Evolutionary conservation across 2,888 invertebrate genomes (phyloP).

Genomic region (Zhengitettix transpicula): DNA sequence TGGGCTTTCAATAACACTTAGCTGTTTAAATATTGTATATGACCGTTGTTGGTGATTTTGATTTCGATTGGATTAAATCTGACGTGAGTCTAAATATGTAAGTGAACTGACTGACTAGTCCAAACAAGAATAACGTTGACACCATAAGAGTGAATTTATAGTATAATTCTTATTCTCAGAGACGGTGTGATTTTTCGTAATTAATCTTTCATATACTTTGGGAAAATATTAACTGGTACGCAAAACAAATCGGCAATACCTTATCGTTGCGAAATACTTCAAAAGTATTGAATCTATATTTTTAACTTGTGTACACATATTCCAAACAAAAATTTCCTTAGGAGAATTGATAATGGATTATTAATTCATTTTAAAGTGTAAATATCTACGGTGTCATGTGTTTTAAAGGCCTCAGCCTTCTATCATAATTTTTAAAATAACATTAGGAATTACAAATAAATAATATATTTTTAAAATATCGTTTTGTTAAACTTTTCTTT

Average conservation of each 20-base stretch:
- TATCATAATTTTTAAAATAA: no score
- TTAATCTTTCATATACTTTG: no score
- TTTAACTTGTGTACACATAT: no score
- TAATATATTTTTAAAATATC: no score
- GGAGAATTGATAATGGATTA: not conserved
- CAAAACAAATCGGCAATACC: not conserved
- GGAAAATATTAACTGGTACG: no score
- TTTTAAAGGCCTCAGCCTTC: no score
- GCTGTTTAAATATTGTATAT: not conserved
- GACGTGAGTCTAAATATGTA: not conserved
- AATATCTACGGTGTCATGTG: no score
- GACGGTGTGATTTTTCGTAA: not conserved
- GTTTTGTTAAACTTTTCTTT: not conserved
- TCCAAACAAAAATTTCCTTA: not conserved
- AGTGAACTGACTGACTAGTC: not conserved
- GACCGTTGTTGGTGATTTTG: not conserved
- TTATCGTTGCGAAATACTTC: not conserved
- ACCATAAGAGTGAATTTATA: not conserved
- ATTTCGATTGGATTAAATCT: not conserved
- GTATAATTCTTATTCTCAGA: not conserved
- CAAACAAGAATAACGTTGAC: not conserved
- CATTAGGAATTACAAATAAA: no score
- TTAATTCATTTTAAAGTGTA: not conserved
- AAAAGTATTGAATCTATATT: not conserved
- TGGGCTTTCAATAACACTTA: not conserved